Base-by-base conservation (phyloP, 2,113 vertebrate species). In the Panthera leo region DNA sequence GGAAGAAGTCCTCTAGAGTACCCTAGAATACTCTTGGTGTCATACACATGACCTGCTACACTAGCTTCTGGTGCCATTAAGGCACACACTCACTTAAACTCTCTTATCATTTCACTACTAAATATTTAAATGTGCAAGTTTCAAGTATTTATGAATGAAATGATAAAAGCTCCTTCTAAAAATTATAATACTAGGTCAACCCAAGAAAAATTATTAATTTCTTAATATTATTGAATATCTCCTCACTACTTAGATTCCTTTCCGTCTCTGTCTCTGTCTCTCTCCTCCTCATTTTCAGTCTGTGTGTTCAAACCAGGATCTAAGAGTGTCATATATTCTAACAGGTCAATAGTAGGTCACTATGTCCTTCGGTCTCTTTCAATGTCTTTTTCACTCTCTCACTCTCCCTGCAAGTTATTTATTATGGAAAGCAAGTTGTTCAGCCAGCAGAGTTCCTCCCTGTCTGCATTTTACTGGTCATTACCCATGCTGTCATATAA, bases 151-250 rank as follows among this genome's bases (percentile, higher is more conserved):
- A 31, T 42, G 31, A 34, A 39, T 79, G 16, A 86, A 91, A 91
- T 91, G 42, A 73, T 67, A 80, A 94, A 15, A 61, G 73, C 39
- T 67, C 23, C 63, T 84, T 91, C 78, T 70, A 55, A 92, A 83
- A 82, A 36, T 51, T 58, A 5, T 42, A 79, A 34, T 45, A 9
- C 5, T 45, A 31, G 61, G 34, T 48, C 48, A 70, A 34, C 27
- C 84, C 65, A 39, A 48, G 13, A 96, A 82, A 91, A 95, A 76
- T 21, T 87, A n/a, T 82, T 87, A 18, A 53, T 95, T 84, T 82
- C 76, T 55, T 76, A 88, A 55, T 82, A 29, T 45, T 13, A 31
- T 18, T 90, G 84, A 93, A 39, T 86, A 86, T 48, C 55, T n/a
- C 19, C 7, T 65, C 25, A 58, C 42, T 42, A 51, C 27, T 73